These are phyloP conservation scores for Trichopoda pennipes DNA, from an alignment of 2,888 invertebrate species.

Conservation along the genomic window DNA sequence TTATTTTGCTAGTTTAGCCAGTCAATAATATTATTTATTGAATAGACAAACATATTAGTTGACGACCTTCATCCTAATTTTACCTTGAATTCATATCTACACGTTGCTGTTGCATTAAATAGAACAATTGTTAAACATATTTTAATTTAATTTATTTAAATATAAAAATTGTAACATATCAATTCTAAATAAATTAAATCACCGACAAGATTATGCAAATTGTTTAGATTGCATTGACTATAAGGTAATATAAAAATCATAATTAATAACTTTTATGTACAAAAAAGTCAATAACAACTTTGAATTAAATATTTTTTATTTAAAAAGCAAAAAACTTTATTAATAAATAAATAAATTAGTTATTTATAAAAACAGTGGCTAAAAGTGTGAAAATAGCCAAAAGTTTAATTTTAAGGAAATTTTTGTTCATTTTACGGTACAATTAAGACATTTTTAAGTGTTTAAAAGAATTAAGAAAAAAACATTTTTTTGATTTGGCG, in stretches of 20 bases:
- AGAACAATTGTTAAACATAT: slow-evolving; percentile 5
- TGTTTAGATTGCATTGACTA: slow-evolving; percentile 22
- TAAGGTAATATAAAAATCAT: slow-evolving; percentile 2
- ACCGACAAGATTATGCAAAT: not conserved
- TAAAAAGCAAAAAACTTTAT: not conserved
- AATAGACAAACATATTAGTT: slow-evolving; percentile 13
- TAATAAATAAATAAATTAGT: not conserved
- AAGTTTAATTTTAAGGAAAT: too few relatives aligned
- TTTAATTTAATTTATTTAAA: not conserved
- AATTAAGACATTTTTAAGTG: too few relatives aligned
- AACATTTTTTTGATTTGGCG: too few relatives aligned
- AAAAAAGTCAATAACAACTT: slow-evolving; percentile 19
- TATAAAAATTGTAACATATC: slow-evolving; percentile 7
- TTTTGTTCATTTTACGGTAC: too few relatives aligned
- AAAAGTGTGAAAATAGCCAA: too few relatives aligned
- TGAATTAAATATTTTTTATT: not conserved
- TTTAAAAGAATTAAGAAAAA: too few relatives aligned
- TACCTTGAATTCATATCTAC: slow-evolving; percentile 42
- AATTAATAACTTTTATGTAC: slow-evolving; percentile 1
- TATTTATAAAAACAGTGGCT: not conserved
- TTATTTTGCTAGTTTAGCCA: slow-evolving; percentile 3
- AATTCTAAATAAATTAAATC: slow-evolving; percentile 21
- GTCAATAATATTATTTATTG: not conserved
- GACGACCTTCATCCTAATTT: slow-evolving; percentile 39
- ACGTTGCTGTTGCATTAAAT: slow-evolving; percentile 4